Base-by-base conservation (phyloP, 2,888 invertebrate species). In the Caenorhabditis japonica region DNA sequence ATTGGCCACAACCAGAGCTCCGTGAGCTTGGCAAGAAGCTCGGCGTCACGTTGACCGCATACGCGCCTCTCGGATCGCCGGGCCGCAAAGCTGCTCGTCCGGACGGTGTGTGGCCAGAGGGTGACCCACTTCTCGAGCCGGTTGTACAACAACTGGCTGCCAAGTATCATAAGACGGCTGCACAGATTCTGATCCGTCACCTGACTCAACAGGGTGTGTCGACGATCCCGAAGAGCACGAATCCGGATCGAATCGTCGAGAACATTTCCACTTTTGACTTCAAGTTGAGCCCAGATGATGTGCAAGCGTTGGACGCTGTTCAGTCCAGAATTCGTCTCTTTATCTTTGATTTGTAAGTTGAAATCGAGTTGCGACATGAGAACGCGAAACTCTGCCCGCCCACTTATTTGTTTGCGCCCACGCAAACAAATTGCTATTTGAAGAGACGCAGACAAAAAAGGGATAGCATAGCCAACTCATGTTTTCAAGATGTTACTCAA, bases 1-100 rank as follows among this genome's bases (percentile, higher is more conserved):
- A 93, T 81, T 92, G 92, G 83, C 94, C 93, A 88, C 93, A 93
- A 88, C 88, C 90, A 21, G 90, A 91, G 17, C 87, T 93, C 69
- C 58, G 83, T 5, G 89, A 91, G 1, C 91, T 91, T 36, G 92
- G 92, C 80, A 90, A 90, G 58, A 88, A 90, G 38, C 89, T 92
- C 38, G 90, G 91, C n/a, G 92, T 95, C 4, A 61, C 69, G 8
- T 36, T 82, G 60, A 82, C 82, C 5, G 77, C 80, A 10, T 82
- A 79, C 69, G 79, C 75, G 8, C 79, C 82, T 15, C 76, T 82
- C 25, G 82, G 82, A 25, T 80, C 79, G 27, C 82, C 82, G 13
- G 82, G 82, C 39, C 43, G 79, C 58, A 79, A 76, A 66, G 75
- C 78, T 30, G 77, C 78, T 56, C 75, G 81, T 41, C 77, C 76